Evolutionary conservation across 2,113 vertebrate species (phyloP).

Genomic region (Sylvietta virens): DNA sequence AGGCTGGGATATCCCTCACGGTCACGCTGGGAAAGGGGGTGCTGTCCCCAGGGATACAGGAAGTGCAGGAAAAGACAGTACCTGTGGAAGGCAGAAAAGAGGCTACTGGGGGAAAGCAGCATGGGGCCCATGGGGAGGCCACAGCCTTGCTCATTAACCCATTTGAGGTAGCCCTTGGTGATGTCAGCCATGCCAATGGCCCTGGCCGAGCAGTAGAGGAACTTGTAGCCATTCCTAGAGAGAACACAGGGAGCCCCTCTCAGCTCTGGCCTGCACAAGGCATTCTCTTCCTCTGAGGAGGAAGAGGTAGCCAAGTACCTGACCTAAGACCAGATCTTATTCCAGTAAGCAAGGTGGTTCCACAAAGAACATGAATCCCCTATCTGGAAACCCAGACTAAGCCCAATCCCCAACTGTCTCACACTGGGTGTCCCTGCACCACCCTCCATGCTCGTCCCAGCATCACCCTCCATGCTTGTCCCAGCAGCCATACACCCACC

Average conservation of each 20-base stretch:
- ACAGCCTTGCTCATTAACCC: constrained; percentile 87
- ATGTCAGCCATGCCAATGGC: constrained; percentile 91
- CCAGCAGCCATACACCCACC: neutral
- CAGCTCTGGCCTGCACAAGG: neutral
- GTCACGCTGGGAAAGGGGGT: neutral
- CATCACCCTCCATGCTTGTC: neutral
- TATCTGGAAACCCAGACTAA: neutral
- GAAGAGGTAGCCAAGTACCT: neutral
- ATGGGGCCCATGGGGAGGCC: constrained; percentile 88
- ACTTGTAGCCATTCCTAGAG: constrained; percentile 92
- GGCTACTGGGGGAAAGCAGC: constrained; percentile 91
- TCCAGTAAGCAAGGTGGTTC: neutral
- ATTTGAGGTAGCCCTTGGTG: constrained; percentile 88
- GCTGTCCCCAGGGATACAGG: neutral
- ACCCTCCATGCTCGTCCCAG: neutral
- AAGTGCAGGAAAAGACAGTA: constrained; percentile 25
- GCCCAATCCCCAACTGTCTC: accelerated
- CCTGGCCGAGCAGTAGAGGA: constrained; percentile 93
- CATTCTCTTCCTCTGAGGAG: neutral
- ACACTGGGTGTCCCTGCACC: neutral
- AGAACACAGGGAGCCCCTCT: neutral
- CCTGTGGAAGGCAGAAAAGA: constrained; percentile 94
- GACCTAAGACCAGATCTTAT: neutral
- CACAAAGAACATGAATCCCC: accelerated
- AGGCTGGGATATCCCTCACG: neutral